Percentiles rank a stretch among this genome's conserved stretches.
phyloP scores from a whole-genome alignment of 2,113 vertebrate genomes.

The Hemichromis elongatus region DNA sequence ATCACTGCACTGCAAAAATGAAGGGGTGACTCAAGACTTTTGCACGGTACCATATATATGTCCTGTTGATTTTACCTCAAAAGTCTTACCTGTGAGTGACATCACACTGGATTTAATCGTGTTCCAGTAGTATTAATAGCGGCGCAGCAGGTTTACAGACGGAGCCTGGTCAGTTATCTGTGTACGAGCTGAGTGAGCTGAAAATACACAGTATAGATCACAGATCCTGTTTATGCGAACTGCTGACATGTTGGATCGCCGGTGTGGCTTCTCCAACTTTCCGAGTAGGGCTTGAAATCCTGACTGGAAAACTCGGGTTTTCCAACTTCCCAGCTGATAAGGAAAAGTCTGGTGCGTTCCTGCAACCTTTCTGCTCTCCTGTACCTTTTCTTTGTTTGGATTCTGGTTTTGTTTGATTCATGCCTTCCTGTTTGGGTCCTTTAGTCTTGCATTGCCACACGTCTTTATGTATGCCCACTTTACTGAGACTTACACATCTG shows the following conservation, averaged over 20 bases:
- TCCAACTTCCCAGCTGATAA: not conserved
- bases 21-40: not conserved
- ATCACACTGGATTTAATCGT: not conserved
- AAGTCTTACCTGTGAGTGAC: not conserved
- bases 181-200: not conserved
- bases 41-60: not conserved
- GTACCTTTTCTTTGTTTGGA: not conserved
- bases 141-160: not conserved
- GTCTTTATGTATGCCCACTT: not conserved
- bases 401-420: not conserved
- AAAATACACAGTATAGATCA: not conserved
- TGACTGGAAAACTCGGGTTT: not conserved
- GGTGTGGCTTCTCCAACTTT: not conserved
- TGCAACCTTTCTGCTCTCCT: not conserved
- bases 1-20: not conserved
- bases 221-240: not conserved
- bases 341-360: not conserved
- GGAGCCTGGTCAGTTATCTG: not conserved
- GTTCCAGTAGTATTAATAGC: not conserved
- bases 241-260: not conserved
- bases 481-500: not conserved
- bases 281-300: not conserved
- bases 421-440: not conserved
- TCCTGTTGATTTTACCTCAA: not conserved
- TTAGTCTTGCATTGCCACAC: fast-evolving